phyloP scores from a whole-genome alignment of 1,140 invertebrate species.

The Archivesica marissinica region DNA sequence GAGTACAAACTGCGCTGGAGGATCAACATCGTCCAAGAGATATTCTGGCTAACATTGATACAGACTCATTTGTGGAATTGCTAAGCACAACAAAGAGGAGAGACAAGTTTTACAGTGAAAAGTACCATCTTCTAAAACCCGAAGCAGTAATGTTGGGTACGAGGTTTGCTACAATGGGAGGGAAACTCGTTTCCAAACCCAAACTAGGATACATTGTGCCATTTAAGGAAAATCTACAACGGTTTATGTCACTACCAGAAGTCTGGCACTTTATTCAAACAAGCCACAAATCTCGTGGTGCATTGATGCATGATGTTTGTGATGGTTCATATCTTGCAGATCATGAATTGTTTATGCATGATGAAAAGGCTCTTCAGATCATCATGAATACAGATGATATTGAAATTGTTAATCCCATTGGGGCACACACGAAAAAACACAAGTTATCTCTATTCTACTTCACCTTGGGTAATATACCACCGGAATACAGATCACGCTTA shows the following conservation, averaged over 20 bases:
- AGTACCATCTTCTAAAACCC: no score
- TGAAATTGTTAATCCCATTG: conserved; percentile 54
- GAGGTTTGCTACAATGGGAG: not conserved
- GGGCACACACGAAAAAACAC: conserved; percentile 22
- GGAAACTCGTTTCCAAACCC: not conserved
- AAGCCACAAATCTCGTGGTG: conserved; percentile 12
- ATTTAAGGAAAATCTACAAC: not conserved
- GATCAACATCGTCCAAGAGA: no score
- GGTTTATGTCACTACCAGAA: conserved; percentile 35
- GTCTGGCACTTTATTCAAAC: conserved; percentile 28
- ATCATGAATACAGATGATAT: conserved; percentile 42
- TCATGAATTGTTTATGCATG: conserved; percentile 4
- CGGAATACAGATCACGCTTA: conserved; percentile 1
- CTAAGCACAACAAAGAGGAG: no score
- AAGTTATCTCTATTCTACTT: not conserved
- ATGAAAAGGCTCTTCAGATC: conserved; percentile 26
- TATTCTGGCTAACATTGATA: no score
- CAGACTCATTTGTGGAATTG: no score
- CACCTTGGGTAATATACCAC: conserved; percentile 17
- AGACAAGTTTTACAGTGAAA: no score
- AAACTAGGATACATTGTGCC: conserved; percentile 35
- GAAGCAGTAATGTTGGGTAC: not conserved
- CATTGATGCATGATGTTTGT: conserved; percentile 41
- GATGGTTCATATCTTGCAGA: conserved; percentile 17
- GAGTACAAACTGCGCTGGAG: no score